Evolutionary conservation across 2,113 vertebrate species (phyloP).

Genomic region (Daubentonia madagascariensis): DNA sequence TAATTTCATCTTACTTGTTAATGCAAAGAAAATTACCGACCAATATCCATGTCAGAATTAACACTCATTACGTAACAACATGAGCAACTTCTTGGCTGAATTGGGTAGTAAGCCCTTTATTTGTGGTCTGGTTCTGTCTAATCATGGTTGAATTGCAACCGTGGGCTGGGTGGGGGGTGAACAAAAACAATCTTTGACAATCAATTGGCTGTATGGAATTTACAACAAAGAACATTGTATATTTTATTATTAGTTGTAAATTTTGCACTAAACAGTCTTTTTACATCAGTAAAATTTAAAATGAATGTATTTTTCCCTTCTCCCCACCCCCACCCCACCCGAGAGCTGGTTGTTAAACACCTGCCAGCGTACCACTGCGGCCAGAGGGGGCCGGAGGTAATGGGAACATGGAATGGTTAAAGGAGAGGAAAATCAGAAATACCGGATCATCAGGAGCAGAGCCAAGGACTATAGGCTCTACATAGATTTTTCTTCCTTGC

Average conservation of each 20-base stretch:
- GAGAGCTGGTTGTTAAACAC: not conserved
- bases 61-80: not conserved
- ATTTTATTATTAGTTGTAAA: constrained; percentile 9
- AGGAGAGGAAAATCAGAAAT: not conserved
- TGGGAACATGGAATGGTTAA: not conserved
- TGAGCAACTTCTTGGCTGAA: not conserved
- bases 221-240: not conserved
- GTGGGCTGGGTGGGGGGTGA: not conserved
- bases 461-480: not conserved
- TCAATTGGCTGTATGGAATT: not conserved
- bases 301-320: not conserved
- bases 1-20: not conserved
- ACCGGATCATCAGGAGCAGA: not conserved
- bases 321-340: too few relatives aligned
- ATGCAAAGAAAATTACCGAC: constrained; percentile 4
- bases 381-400: not conserved
- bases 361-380: not conserved
- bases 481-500: not conserved
- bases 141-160: not conserved
- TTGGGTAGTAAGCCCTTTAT: not conserved
- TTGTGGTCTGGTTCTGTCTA: not conserved
- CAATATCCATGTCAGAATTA: not conserved
- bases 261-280: not conserved
- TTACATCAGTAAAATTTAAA: not conserved
- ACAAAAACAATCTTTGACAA: not conserved